phyloP scores from a whole-genome alignment of 2,888 invertebrate species.

The Hypselothyrea guttata region DNA sequence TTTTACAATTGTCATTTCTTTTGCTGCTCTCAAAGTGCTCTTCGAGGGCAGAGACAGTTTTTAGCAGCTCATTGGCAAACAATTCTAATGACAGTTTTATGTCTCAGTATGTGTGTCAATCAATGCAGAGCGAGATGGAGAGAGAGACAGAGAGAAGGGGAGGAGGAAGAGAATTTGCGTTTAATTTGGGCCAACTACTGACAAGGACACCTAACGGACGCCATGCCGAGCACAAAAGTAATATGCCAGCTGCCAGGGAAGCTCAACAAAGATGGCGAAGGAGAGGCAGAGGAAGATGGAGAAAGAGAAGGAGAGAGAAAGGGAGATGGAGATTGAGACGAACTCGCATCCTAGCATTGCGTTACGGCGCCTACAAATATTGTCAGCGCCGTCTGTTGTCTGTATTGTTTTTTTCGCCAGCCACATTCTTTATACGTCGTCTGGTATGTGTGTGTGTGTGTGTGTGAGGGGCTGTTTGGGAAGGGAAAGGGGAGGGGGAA shows the following conservation, averaged over 20 bases:
- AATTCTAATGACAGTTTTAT: conserved; percentile 49
- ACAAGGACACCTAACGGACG: conserved; percentile 24
- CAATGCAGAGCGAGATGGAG: neutral
- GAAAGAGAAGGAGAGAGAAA: too few relatives aligned
- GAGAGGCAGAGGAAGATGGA: too few relatives aligned
- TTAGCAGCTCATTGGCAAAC: conserved; percentile 62
- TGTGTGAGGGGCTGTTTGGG: conserved; percentile 14
- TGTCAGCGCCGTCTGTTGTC: conserved; percentile 39
- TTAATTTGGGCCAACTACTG: conserved; percentile 28
- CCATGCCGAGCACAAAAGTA: conserved; percentile 31
- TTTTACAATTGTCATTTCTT: too few relatives aligned
- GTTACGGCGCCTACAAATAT: conserved; percentile 54
- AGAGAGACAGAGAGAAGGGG: neutral
- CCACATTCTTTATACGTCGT: conserved; percentile 5
- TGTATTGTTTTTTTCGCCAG: conserved; percentile 7
- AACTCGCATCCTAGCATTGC: too few relatives aligned
- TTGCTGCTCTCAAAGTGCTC: conserved; percentile 15
- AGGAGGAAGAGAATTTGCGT: conserved; percentile 5
- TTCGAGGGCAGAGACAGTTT: conserved; percentile 18
- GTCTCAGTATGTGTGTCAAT: conserved; percentile 31
- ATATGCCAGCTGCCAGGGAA: conserved; percentile 29
- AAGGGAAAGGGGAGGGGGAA: too few relatives aligned
- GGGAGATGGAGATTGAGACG: too few relatives aligned
- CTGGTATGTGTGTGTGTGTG: conserved; percentile 31
- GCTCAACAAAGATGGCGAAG: too few relatives aligned